Conservation (phyloP, 2,113 vertebrate species). For the Albula goreensis region DNA sequence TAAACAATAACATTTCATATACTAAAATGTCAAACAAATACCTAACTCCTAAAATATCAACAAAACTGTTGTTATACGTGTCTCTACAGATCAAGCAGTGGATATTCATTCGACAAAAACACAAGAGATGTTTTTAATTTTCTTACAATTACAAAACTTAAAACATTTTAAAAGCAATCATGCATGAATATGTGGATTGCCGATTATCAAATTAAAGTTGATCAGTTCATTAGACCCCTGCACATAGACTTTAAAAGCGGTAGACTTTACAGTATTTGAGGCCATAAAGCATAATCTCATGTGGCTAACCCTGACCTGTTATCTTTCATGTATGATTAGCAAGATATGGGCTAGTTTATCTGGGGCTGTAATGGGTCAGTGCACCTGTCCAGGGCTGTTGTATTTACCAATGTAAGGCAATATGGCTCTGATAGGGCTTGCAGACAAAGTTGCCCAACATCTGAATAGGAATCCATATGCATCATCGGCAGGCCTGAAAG, state of each 20-base stretch:
- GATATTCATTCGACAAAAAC: background rate
- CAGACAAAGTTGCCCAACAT: background rate
- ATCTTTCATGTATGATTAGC: background rate
- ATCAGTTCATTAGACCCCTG: too few species aligned
- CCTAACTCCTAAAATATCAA: background rate
- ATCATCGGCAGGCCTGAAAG: background rate
- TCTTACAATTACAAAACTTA: background rate
- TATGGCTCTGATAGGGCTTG: background rate
- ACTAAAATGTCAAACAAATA: background rate
- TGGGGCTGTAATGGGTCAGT: background rate
- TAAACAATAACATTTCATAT: background rate
- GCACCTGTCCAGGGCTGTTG: background rate
- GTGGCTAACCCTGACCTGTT: background rate
- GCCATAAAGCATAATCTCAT: background rate
- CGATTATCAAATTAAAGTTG: background rate
- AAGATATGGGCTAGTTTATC: background rate
- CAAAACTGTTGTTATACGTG: background rate
- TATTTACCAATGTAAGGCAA: background rate
- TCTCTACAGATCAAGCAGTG: background rate
- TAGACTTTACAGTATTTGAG: too few species aligned
- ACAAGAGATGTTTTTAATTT: background rate
- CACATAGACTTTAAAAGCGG: too few species aligned
- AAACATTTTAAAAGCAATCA: background rate
- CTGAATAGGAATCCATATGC: background rate
- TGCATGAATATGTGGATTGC: background rate